Evolutionary conservation across 2,797 vertebrate genomes (phyloP).

Genomic region (Percopsis omiscomaycus): DNA sequence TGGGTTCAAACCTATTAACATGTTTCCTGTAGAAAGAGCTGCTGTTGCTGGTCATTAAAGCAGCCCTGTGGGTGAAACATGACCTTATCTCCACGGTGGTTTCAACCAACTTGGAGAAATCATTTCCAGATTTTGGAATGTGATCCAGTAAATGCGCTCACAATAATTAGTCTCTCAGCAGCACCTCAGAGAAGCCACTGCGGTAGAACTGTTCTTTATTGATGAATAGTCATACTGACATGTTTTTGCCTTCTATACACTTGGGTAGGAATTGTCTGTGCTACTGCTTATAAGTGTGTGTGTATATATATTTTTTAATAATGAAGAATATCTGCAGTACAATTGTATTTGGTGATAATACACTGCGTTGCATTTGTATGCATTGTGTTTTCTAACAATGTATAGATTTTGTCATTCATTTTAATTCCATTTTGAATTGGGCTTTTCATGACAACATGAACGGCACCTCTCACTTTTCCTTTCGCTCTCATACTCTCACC

Average conservation of each 20-base stretch:
- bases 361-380: too few relatives aligned
- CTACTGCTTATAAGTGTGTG: too few relatives aligned
- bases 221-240: conserved; percentile 21
- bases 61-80: conserved; percentile 45
- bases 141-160: conserved; percentile 44
- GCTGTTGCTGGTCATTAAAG: conserved; percentile 48
- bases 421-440: background rate
- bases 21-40: conserved; percentile 55
- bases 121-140: conserved; percentile 67
- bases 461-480: conserved; percentile 2
- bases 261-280: too few relatives aligned
- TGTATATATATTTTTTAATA: too few relatives aligned
- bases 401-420: background rate
- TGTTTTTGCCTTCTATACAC: too few relatives aligned
- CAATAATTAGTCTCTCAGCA: conserved; percentile 51
- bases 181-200: conserved; percentile 33
- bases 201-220: conserved; percentile 3
- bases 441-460: conserved; percentile 11
- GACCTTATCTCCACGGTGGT: conserved; percentile 58
- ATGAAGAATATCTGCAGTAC: too few relatives aligned
- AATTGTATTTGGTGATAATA: too few relatives aligned
- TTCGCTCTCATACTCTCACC: conserved; percentile 2
- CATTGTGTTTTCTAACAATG: too few relatives aligned
- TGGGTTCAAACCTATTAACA: conserved; percentile 65
- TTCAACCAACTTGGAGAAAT: conserved; percentile 64